Base-by-base conservation (phyloP, 2,888 invertebrate genomes). In the Lepidochitona cinerea region DNA sequence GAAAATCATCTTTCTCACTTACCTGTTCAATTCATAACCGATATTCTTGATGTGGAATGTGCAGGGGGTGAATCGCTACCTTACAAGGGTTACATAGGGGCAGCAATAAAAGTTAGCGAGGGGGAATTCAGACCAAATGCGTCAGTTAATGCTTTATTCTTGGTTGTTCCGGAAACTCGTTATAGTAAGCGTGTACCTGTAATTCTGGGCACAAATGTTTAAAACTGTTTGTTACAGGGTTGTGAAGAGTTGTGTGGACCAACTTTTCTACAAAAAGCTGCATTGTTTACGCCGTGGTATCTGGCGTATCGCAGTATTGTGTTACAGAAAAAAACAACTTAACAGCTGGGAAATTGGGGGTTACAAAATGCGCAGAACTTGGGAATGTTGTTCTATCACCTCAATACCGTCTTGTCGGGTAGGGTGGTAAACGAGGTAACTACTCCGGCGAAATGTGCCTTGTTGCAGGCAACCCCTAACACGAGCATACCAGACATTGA, bases 1-100 rank as follows among this genome's bases (percentile, higher is more conserved):
- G 7, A 59, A 9, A 23, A 14, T 26, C 29, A 59, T 59, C 29
- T 59, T 26, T 26, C 9, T 9, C n/a, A 59, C 59, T 14, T 59
- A 14, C 9, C 29, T 29, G 23, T 59, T 26, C 7, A 59, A 23
- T 7, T 26, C 23, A 14, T 59, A 29, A 9, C n/a, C 9, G 9
- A 59, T 29, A 59, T 9, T 29, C 9, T 59, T 9, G 26, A 59
- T 29, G 23, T 14, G 23, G 59, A 59, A 29, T 59, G 59, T 59
- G 59, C 59, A 59, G 59, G 59, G 23, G 59, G 59, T 14, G 59
- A 59, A 59, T 59, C 59, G 9, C 29, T 59, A 14, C 59, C 59
- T 9, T 59, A 59, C 23, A 9, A 23, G 9, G 59, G 59, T 9
- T 59, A 14, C 29, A 26, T 59, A 23, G 59, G 23, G 29, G 59